Percentiles rank a stretch among this genome's conserved stretches.
Conservation (phyloP, 2,113 vertebrate genomes). For the human (Homo sapiens) region DNA sequence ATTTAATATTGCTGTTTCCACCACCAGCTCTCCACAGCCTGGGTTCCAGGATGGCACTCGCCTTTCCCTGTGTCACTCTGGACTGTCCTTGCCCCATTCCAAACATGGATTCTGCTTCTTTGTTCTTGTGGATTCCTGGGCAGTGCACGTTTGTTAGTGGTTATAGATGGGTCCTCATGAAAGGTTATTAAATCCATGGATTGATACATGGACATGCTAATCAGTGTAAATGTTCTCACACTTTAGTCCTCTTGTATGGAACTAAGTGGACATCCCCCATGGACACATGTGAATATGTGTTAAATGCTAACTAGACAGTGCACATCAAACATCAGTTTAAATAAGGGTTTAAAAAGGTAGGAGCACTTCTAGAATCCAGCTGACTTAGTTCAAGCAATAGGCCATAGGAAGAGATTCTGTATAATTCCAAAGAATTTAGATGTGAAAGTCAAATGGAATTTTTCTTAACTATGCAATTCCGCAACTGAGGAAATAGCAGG, state of each 20-base stretch:
- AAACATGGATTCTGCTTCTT: background rate
- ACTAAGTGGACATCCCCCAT: background rate
- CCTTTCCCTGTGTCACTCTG: background rate
- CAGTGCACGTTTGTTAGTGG: background rate
- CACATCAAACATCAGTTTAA: background rate
- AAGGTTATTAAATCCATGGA: background rate
- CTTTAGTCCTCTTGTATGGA: background rate
- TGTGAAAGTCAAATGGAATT: background rate
- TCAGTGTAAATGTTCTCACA: background rate
- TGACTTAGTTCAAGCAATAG: background rate
- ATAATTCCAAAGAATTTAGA: background rate
- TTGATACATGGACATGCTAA: background rate
- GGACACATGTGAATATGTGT: background rate
- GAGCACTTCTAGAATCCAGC: background rate
- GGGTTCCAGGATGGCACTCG: background rate
- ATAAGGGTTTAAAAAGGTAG: background rate
- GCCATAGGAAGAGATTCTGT: background rate
- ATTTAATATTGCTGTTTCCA: too few species aligned
- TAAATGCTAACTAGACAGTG: background rate
- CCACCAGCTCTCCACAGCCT: background rate
- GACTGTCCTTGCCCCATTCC: background rate
- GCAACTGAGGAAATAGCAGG: background rate
- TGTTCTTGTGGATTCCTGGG: rapidly evolving
- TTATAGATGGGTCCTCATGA: background rate
- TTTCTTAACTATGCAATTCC: background rate